Percentiles rank a stretch among this genome's conserved stretches.
These are phyloP conservation scores for Carduelis carduelis DNA, from an alignment of 2,797 vertebrate species.

Conservation along the genomic window DNA sequence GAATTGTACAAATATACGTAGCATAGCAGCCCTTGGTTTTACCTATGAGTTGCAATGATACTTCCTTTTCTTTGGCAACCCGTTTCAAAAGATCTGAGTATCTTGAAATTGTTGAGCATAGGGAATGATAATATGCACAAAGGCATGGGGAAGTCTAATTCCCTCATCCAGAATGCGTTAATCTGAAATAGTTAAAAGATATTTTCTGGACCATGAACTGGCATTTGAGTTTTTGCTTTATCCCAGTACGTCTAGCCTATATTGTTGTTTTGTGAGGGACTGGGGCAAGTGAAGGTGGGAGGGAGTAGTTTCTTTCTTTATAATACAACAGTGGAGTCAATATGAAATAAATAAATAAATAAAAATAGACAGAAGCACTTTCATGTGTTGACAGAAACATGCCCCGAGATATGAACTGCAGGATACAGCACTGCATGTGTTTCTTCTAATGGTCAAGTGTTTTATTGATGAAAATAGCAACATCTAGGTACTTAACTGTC, in stretches of 20 bases:
- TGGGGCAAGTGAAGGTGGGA: neutral
- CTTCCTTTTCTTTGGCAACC: neutral
- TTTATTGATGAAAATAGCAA: neutral
- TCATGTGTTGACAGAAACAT: neutral
- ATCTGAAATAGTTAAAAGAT: neutral
- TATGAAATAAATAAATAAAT: neutral
- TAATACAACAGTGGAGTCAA: neutral
- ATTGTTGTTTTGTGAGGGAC: neutral
- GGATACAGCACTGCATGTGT: neutral
- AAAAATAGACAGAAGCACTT: neutral
- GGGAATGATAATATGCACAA: neutral
- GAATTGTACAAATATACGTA: neutral
- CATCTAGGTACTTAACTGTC: neutral
- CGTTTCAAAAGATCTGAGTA: accelerated
- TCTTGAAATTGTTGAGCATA: neutral
- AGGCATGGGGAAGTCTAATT: neutral
- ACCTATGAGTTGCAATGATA: neutral
- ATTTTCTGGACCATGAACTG: neutral
- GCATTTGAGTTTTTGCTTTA: neutral
- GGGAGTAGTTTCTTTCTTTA: neutral
- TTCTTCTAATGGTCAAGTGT: neutral
- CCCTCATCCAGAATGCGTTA: neutral
- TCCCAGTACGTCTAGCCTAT: neutral
- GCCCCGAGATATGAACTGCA: neutral
- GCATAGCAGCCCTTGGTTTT: neutral